phyloP scores from a whole-genome alignment of 2,113 vertebrate species.

The Lophochroa leadbeateri region DNA sequence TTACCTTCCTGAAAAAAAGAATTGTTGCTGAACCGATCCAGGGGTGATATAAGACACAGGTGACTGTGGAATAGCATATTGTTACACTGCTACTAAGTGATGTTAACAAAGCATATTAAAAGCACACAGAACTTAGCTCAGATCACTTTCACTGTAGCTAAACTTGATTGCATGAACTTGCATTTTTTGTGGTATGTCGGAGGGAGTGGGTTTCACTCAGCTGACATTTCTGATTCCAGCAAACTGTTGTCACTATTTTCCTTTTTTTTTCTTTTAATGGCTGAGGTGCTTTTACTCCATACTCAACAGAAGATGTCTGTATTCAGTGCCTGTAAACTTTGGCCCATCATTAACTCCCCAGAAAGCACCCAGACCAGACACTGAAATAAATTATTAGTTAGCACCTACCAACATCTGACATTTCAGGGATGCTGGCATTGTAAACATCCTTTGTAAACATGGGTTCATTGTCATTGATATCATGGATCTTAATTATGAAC shows the following conservation, averaged over 20 bases:
- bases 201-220: not conserved
- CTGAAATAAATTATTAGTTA: not conserved
- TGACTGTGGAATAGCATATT: not conserved
- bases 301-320: not conserved
- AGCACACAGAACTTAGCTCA: not conserved
- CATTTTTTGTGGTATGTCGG: not conserved
- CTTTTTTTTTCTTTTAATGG: not conserved
- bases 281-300: not conserved
- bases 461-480: constrained; percentile 97
- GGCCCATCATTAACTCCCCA: not conserved
- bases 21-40: not conserved
- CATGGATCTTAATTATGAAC: constrained; percentile 98
- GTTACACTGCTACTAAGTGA: not conserved
- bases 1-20: not conserved
- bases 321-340: too few species aligned
- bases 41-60: not conserved
- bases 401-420: constrained; percentile 91
- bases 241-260: not conserved
- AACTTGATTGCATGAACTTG: not conserved
- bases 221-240: not conserved
- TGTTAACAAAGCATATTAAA: not conserved
- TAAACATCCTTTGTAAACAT: constrained; percentile 91
- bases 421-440: constrained; percentile 88
- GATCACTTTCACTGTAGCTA: not conserved
- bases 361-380: not conserved